phyloP scores from a whole-genome alignment of 1,140 invertebrate species.

The Drosophila novamexicana region DNA sequence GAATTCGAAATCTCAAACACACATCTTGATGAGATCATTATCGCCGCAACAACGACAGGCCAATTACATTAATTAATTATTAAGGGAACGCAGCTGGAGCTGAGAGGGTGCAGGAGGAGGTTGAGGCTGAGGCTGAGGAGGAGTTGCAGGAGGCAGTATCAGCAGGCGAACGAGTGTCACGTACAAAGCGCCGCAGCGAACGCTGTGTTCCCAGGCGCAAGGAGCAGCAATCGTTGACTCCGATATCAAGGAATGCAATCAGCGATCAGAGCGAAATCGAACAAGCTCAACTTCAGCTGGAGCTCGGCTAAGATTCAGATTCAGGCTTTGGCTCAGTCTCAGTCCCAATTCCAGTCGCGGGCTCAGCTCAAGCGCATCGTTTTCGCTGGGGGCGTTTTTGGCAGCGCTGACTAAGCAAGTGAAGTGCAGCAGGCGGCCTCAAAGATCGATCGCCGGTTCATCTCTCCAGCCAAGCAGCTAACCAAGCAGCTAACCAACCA shows the following conservation, averaged over 20 bases:
- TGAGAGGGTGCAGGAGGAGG: background rate
- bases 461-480: background rate
- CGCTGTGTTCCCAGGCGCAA: conserved; percentile 67
- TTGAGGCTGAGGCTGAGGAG: conserved; percentile 1
- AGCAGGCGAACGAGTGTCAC: conserved; percentile 66
- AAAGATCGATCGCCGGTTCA: conserved; percentile 43
- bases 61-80: conserved; percentile 84
- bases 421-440: conserved; percentile 39
- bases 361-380: conserved; percentile 35
- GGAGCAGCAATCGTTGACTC: conserved; percentile 45
- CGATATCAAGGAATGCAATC: conserved; percentile 75
- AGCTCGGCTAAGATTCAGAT: conserved; percentile 8
- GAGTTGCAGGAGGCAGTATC: background rate
- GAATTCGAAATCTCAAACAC: conserved; percentile 77
- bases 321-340: conserved; percentile 7
- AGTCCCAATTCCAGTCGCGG: background rate
- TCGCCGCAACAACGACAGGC: conserved; percentile 80
- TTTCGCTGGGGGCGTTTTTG: conserved; percentile 68
- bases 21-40: conserved; percentile 83
- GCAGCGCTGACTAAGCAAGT: conserved; percentile 73
- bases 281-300: conserved; percentile 29
- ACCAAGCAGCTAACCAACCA: no score
- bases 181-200: conserved; percentile 59
- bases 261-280: conserved; percentile 71
- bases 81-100: conserved; percentile 64